Base-by-base conservation (phyloP, 2,888 invertebrate genomes). In the Parascotia fuliginaria region DNA sequence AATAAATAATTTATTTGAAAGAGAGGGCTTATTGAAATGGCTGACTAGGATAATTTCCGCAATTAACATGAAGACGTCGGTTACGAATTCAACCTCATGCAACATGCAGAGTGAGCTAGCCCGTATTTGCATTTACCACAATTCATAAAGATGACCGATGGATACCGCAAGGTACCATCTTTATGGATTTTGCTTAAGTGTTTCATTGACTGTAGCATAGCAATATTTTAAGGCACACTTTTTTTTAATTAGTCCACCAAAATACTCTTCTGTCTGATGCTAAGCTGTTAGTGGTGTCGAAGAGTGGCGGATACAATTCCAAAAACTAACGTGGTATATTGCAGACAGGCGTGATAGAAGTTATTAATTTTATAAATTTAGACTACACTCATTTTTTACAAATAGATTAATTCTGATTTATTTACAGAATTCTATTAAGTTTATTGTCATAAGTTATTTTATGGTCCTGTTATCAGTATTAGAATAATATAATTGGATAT, bases 61-160 rank as follows among this genome's bases (percentile, higher is more conserved):
- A 83, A 83, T 85, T 83, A 85, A 70, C 83, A 73, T 83, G 77
- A 76, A 79, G 75, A 77, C 77, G 55, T 70, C 19, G 63, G 70
- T 80, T 76, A 82, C 76, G 63, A 77, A 82, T 82, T 79, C 78
- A 79, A 70, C 67, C 78, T 81, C 79, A 85, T 85, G 77, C 73
- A 81, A 84, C 75, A 85, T 86, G 75, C 85, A 85, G 66, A 45
- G 62, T 65, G 66, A 58, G 55, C 64, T 58, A 63, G 36, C 58
- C 49, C 47, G 57, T 49, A 78, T 82, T 80, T 73, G 73, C 75
- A 79, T 75, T 67, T 43, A 38, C 63, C 58, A 28, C 43, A 44
- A 67, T 42, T 56, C 42, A 46, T 54, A 65, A 57, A 39, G 48
- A 45, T 29, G 27, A 4, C 3, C 13, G 44, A 49, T 60, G 62